phyloP scores from a whole-genome alignment of 2,888 invertebrate species.

The Chrysolina oricalcia region DNA sequence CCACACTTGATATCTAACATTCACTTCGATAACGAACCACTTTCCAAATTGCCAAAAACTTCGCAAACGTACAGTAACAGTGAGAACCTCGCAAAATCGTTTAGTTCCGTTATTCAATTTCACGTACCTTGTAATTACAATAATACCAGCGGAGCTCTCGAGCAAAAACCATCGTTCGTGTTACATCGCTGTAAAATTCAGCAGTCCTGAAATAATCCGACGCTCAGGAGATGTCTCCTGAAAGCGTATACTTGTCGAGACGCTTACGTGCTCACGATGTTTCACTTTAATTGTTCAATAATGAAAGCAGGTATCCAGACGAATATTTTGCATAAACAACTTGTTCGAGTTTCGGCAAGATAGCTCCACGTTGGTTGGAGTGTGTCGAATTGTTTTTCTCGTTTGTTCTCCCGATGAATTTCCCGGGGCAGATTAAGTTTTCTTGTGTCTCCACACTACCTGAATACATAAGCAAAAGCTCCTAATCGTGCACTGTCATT shows the following conservation, averaged over 20 bases:
- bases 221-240: slow-evolving; percentile 22
- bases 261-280: slow-evolving; percentile 13
- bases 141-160: not conserved
- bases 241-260: slow-evolving; percentile 23
- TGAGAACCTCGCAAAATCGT: not conserved
- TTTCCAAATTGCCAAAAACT: too few species aligned
- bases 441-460: slow-evolving; percentile 1
- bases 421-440: slow-evolving; percentile 8
- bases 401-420: not conserved
- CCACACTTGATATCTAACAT: too few species aligned
- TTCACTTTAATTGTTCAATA: slow-evolving; percentile 23
- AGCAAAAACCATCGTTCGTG: slow-evolving; percentile 23
- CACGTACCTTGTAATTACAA: slow-evolving; percentile 18
- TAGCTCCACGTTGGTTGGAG: not conserved
- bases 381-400: not conserved
- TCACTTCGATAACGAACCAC: too few species aligned
- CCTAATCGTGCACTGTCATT: not conserved
- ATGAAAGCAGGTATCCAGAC: slow-evolving; percentile 19
- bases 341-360: slow-evolving; percentile 5
- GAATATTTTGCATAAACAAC: slow-evolving; percentile 19
- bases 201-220: slow-evolving; percentile 17
- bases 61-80: too few species aligned
- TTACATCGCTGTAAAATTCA: slow-evolving; percentile 6
- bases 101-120: slow-evolving; percentile 3
- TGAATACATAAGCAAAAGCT: not conserved